Base-by-base conservation (phyloP, 2,113 vertebrate genomes). In the Pontoporia blainvillei region DNA sequence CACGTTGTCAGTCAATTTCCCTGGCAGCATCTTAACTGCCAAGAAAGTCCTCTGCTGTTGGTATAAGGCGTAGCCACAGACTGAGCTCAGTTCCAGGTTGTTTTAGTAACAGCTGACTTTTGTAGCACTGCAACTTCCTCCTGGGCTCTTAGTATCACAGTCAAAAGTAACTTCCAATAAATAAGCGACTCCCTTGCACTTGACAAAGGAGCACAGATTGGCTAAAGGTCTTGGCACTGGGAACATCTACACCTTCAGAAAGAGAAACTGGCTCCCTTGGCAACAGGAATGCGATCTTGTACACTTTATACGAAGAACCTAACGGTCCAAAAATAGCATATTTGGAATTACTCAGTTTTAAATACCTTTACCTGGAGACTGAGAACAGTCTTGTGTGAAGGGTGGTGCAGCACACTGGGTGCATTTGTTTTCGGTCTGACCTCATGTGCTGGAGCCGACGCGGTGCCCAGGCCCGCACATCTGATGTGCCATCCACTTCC, bases 391-490 rank as follows among this genome's bases (percentile, higher is more conserved):
- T 18, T 10, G 8, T 23, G 6, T 66, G 44, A 69, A 64, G 12
- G 2, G 20, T 41, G 20, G 36, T 20, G 6, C 11, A 36, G 25
- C 8, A 4, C 27, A 25, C 20, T 0, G 0, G 23, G 6, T 4
- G 36, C 23, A 2, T 18, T 20, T 1, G 14, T 39, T 83, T 52
- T 15, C 2, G 11, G 8, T 23, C 36, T 31, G 27, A 41, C 10
- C 82, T n/a, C 44, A 2, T 62, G 2, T 57, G 17, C 49, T 57
- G 4, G 20, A 34, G 36, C 3, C 5, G 44, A 90, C 0, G 3
- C 1, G 0, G 0, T 2, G 13, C 21, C 52, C 25, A 21, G 34
- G 6, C 7, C 21, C 46, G 23, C 29, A 23, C 6, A 17, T 31
- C 8, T 1, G 8, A 20, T 46, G 2, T 10, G 2, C 5, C 6